A percentile compares a stretch with the other conserved stretches of the same genome.
Conservation (phyloP, 2,888 invertebrate species). For the Platypus cylindrus region DNA sequence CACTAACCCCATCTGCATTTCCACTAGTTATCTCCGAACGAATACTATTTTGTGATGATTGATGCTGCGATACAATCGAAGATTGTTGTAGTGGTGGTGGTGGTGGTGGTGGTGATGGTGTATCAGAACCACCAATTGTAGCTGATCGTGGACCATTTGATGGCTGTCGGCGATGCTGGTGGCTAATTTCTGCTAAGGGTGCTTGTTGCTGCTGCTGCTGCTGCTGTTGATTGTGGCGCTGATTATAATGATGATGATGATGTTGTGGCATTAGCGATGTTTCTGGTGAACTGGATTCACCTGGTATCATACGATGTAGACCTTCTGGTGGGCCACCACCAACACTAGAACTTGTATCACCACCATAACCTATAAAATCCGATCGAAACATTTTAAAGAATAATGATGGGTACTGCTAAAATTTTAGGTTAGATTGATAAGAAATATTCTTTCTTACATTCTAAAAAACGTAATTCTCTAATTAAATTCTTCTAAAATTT, state of each 20-base stretch:
- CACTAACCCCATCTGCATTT: too few relatives aligned
- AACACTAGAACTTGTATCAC: too few relatives aligned
- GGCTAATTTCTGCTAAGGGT: too few relatives aligned
- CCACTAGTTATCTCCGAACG: slow-evolving; percentile 27
- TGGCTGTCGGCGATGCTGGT: too few relatives aligned
- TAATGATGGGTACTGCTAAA: too few relatives aligned
- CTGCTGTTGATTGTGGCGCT: slow-evolving; percentile 18
- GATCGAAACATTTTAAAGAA: too few relatives aligned
- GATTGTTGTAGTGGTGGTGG: slow-evolving; percentile 1
- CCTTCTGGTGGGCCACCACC: slow-evolving; percentile 40
- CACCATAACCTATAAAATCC: too few relatives aligned
- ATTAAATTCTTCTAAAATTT: slow-evolving; percentile 27
- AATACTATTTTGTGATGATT: too few relatives aligned
- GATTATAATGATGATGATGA: slow-evolving; percentile 18
- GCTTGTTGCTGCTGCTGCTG: too few relatives aligned
- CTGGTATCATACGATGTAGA: slow-evolving; percentile 49
- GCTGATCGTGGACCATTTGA: slow-evolving; percentile 33
- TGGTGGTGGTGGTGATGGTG: slow-evolving; percentile 30
- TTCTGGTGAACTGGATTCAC: slow-evolving; percentile 43
- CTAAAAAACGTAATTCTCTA: background rate
- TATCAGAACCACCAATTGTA: slow-evolving; percentile 35
- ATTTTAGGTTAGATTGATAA: too few relatives aligned
- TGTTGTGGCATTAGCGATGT: slow-evolving; percentile 17
- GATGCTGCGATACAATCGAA: too few relatives aligned
- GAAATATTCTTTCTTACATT: too few relatives aligned